Conservation (phyloP, 2,797 vertebrate species). For the Phyllotis vaccarum region DNA sequence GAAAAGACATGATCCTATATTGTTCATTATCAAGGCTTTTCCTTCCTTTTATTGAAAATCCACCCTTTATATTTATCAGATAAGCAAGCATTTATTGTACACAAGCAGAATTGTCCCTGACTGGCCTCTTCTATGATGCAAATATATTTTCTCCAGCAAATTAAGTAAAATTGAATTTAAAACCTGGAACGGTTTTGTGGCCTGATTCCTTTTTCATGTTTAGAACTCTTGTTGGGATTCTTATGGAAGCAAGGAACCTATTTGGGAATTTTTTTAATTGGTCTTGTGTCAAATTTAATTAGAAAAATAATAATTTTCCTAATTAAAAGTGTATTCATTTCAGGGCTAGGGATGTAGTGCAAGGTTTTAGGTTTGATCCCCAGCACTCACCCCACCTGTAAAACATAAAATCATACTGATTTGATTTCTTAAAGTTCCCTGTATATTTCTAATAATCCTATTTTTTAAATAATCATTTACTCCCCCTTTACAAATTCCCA, state of each 20-base stretch:
- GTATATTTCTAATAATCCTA: neutral
- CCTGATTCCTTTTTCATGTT: constrained; percentile 26
- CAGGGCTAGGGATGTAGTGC: neutral
- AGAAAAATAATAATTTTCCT: no score
- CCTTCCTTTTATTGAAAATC: neutral
- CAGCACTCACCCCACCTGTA: neutral
- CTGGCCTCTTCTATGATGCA: constrained; percentile 22
- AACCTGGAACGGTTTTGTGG: neutral
- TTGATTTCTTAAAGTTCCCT: constrained; percentile 1
- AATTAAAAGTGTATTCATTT: constrained; percentile 8
- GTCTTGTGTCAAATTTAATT: no score
- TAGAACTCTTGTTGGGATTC: neutral
- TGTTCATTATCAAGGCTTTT: neutral
- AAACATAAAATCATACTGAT: neutral
- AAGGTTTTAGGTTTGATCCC: neutral
- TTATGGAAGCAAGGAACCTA: neutral
- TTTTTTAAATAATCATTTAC: constrained; percentile 27
- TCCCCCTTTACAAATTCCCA: constrained; percentile 23
- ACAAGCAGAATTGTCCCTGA: neutral
- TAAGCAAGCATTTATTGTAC: constrained; percentile 19
- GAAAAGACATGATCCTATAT: neutral
- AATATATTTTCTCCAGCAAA: constrained; percentile 21
- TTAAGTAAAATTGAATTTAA: constrained; percentile 55
- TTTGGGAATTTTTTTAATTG: constrained; percentile 58
- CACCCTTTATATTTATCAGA: neutral